Base-by-base conservation (phyloP, 1,140 invertebrate genomes). In the Scaptomyza graminum region DNA sequence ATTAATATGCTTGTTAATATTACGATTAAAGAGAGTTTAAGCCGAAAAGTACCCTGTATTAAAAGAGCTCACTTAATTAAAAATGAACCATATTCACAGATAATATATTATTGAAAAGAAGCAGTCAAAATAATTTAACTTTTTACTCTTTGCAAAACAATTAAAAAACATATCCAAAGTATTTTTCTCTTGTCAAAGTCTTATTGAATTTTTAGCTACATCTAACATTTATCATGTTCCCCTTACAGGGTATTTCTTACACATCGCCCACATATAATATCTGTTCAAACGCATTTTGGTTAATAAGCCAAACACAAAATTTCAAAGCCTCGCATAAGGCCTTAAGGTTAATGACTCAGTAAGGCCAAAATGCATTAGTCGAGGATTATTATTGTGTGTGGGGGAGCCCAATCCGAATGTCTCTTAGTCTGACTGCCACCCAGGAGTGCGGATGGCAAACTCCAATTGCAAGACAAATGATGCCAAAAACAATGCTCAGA, bases 391-490 rank as follows among this genome's bases (percentile, higher is more conserved):
- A 9, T 1, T 34, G 31, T 34, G 31, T 52, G 61, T 63, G 25
- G 51, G 50, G 28, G 34, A 43, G 22, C 25, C 34, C 52, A 13
- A 16, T 12, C 13, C 7, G n/a, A 12, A 39, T 51, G 16, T 46
- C 46, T 34, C 13, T 0, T 22, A 39, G 59, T 60, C 34, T 43
- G 59, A 12, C 12, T 66, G 61, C 76, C 76, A 67, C 76, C 76
- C 68, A 59, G 63, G 54, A 72, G 78, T 34, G 8, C 43, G 60
- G 50, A 57, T 52, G 56, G 13, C 49, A 50, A 34, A 52, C 64
- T 51, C 70, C 77, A 74, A 55, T 83, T 59, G 65, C 62, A 74
- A 88, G 83, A 88, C 83, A 88, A 88, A 88, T 88, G 83, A 88
- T 88, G 47, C 43, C 62, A 43, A 55, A 68, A 65, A 12, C 60